phyloP scores from a whole-genome alignment of 1,140 invertebrate genomes.

The Magallana ariakensis region DNA sequence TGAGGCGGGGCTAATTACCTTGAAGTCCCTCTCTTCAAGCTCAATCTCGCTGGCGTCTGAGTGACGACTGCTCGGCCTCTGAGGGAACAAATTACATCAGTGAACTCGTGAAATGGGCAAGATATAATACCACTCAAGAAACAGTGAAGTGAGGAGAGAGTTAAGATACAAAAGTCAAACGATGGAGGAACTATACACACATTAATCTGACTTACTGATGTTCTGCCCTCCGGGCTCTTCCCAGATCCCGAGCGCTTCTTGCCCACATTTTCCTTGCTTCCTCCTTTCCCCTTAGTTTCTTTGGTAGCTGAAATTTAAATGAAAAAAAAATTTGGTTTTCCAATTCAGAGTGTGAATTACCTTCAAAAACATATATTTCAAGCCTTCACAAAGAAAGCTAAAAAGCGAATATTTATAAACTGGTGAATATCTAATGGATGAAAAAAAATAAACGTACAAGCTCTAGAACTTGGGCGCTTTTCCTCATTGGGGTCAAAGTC shows the following conservation, averaged over 20 bases:
- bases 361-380: background rate
- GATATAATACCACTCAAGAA: no score
- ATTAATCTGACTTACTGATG: conserved; percentile 61
- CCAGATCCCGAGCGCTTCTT: conserved; percentile 65
- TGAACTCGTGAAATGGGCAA: background rate
- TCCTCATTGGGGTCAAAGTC: conserved; percentile 70
- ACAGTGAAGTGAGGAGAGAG: no score
- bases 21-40: conserved; percentile 63
- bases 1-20: conserved; percentile 30
- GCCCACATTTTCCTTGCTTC: conserved; percentile 56
- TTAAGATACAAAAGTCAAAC: no score
- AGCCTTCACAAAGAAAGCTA: background rate
- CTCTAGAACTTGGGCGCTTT: conserved; percentile 72
- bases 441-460: conserved; percentile 68
- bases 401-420: no score
- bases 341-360: background rate
- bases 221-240: conserved; percentile 68
- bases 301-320: conserved; percentile 53
- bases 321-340: background rate
- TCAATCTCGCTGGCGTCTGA: conserved; percentile 58
- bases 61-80: conserved; percentile 33
- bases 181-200: no score
- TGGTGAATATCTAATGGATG: background rate
- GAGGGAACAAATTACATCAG: conserved; percentile 7
- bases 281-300: conserved; percentile 54